These are phyloP conservation scores for Halotydeus destructor DNA, from an alignment of 1,140 invertebrate genomes.

Conservation along the genomic window DNA sequence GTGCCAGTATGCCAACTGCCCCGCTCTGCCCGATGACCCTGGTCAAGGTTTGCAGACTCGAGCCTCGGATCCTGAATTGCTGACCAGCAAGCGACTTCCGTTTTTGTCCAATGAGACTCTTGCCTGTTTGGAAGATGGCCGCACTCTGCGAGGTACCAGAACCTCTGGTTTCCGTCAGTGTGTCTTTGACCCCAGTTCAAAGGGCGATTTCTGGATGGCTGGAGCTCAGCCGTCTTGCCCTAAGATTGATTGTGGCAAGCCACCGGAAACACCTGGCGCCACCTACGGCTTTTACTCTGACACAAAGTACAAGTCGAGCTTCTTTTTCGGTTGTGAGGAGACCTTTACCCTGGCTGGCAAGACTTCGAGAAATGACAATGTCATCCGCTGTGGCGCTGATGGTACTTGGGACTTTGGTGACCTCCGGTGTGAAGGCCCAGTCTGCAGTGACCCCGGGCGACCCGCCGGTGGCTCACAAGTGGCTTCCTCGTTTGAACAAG, in stretches of 20 bases:
- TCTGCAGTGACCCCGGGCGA: slow-evolving; percentile 80
- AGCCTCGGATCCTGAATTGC: background rate
- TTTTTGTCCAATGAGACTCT: slow-evolving; percentile 76
- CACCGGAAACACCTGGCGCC: slow-evolving; percentile 68
- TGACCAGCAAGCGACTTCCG: slow-evolving; percentile 38
- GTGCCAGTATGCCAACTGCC: slow-evolving; percentile 77
- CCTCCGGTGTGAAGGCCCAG: slow-evolving; percentile 78
- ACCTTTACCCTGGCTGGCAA: slow-evolving; percentile 83
- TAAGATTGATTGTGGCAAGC: slow-evolving; percentile 55
- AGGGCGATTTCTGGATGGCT: slow-evolving; percentile 55
- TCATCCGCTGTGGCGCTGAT: slow-evolving; percentile 71
- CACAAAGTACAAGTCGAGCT: slow-evolving; percentile 70
- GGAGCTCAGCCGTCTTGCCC: slow-evolving; percentile 63
- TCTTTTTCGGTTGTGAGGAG: slow-evolving; percentile 89
- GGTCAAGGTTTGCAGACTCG: slow-evolving; percentile 52
- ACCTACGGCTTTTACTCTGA: slow-evolving; percentile 63
- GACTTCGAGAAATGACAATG: slow-evolving; percentile 68
- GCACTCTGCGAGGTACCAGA: slow-evolving; percentile 50
- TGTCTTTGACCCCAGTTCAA: slow-evolving; percentile 55
- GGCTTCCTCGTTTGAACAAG: slow-evolving; percentile 70
- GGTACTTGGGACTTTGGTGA: slow-evolving; percentile 94
- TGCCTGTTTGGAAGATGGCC: slow-evolving; percentile 49
- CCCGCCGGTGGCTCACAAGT: slow-evolving; percentile 74
- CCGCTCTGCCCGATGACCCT: slow-evolving; percentile 66
- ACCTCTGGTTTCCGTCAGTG: slow-evolving; percentile 70